Evolutionary conservation across 2,888 invertebrate species (phyloP).

Genomic region (Ichneumoninae sp.): DNA sequence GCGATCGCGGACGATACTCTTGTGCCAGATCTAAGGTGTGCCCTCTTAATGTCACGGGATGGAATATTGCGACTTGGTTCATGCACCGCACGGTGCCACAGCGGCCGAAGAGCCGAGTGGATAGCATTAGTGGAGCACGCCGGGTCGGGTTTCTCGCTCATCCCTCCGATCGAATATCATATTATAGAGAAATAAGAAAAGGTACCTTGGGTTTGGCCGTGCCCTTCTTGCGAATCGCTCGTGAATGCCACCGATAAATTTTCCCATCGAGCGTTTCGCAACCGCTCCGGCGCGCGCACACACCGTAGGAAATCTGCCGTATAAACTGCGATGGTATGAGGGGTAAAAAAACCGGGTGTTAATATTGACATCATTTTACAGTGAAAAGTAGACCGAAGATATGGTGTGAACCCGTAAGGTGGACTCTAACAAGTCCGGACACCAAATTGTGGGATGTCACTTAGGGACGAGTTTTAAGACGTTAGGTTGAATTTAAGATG

Average conservation of each 20-base stretch:
- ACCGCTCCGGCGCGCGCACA: neutral
- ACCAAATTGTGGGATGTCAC: too few relatives aligned
- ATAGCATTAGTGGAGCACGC: conserved; percentile 21
- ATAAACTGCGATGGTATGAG: too few relatives aligned
- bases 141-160: conserved; percentile 6
- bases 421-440: too few relatives aligned
- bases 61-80: conserved; percentile 60
- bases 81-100: conserved; percentile 44
- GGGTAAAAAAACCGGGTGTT: too few relatives aligned
- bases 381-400: too few relatives aligned
- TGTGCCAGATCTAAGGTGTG: conserved; percentile 72
- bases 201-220: neutral
- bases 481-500: too few relatives aligned
- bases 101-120: neutral
- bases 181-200: conserved; percentile 34
- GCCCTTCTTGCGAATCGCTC: conserved; percentile 49
- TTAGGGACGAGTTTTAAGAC: too few relatives aligned
- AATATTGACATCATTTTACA: too few relatives aligned
- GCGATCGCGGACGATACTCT: conserved; percentile 68
- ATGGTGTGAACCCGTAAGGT: too few relatives aligned
- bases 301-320: neutral
- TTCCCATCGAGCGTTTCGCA: conserved; percentile 50
- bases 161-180: conserved; percentile 39
- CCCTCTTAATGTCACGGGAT: conserved; percentile 72
- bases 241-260: conserved; percentile 40